A percentile compares a stretch with the other conserved stretches of the same genome.
phyloP scores from a whole-genome alignment of 2,888 invertebrate genomes.

The Dermolepida albohirtum region DNA sequence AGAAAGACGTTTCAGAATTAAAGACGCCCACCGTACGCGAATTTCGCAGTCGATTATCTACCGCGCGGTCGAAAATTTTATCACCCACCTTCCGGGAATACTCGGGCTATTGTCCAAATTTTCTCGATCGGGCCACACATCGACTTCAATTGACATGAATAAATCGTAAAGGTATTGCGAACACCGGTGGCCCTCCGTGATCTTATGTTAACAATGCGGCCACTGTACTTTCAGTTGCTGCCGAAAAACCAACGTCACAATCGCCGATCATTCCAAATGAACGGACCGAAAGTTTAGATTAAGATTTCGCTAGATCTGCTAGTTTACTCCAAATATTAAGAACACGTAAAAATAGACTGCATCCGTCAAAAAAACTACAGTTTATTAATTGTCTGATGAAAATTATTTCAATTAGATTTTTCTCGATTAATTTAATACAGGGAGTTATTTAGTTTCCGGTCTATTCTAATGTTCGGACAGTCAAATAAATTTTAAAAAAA shows the following conservation, averaged over 20 bases:
- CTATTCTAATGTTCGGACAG: too few species aligned
- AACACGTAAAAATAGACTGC: too few species aligned
- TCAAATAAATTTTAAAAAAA: too few species aligned
- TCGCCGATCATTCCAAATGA: constrained; percentile 2
- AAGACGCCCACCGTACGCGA: constrained; percentile 23
- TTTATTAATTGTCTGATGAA: too few species aligned
- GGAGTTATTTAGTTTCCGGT: too few species aligned
- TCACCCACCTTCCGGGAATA: constrained; percentile 47
- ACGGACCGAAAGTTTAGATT: too few species aligned
- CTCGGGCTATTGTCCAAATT: constrained; percentile 48
- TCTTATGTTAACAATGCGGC: constrained; percentile 41
- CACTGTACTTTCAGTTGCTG: constrained; percentile 22
- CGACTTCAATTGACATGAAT: constrained; percentile 45
- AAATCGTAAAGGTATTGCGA: constrained; percentile 45
- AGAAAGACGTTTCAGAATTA: constrained; percentile 4
- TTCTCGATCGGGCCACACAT: constrained; percentile 45
- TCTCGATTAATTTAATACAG: too few species aligned
- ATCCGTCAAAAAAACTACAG: too few species aligned
- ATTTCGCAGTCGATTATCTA: constrained; percentile 32
- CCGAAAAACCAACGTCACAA: constrained; percentile 1
- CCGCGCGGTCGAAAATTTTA: constrained; percentile 45
- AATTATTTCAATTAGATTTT: too few species aligned
- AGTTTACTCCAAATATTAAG: too few species aligned
- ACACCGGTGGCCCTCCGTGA: constrained; percentile 44
- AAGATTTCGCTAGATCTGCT: too few species aligned